Base-by-base conservation (phyloP, 2,113 vertebrate species). In the Panthera tigris region DNA sequence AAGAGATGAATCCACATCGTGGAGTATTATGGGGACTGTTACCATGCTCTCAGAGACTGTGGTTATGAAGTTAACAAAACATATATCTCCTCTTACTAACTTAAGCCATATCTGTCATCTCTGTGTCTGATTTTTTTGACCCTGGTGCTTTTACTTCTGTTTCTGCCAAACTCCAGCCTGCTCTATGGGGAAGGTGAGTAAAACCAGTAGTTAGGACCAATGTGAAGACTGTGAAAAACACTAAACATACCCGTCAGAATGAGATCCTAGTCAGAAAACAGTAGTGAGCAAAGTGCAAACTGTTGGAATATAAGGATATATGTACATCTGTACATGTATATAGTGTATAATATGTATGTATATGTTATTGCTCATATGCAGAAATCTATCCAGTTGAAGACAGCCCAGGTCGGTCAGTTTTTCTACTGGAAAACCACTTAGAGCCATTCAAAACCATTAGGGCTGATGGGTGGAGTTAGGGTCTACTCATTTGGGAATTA, bases 81-180 rank as follows among this genome's bases (percentile, higher is more conserved):
- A 41, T 97, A 79, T 71, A 94, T 98, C 89, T 97, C 97, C 97
- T 98, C 96, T 98, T 96, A 92, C 98, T 98, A 97, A 97, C 89
- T 97, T 94, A 98, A 99, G 98, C 98, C 98, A 98, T 99, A 99
- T 97, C 52, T 91, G 55, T 98, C 97, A 98, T 97, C 91, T 97
- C 97, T 97, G 89, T 96, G 94, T 96, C 95, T 96, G 95, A 95
- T 97, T 98, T 97, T 94, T 94, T 97, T 91, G 88, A 96, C 97
- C 97, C 98, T 98, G 98, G 98, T 99, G 98, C 98, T 99, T 99
- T 99, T 98, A 97, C 97, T 98, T 98, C 98, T 98, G 96, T 99
- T 98, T 98, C 98, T 98, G 98, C 97, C 88, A 97, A 98, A 98
- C 97, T 97, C 97, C 41, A 39, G 95, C 7, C 96, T 97, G 94